Evolutionary conservation across 2,888 invertebrate genomes (phyloP), one percentile per base, ranked within the genome.

Genomic region (Euphydryas editha): DNA sequence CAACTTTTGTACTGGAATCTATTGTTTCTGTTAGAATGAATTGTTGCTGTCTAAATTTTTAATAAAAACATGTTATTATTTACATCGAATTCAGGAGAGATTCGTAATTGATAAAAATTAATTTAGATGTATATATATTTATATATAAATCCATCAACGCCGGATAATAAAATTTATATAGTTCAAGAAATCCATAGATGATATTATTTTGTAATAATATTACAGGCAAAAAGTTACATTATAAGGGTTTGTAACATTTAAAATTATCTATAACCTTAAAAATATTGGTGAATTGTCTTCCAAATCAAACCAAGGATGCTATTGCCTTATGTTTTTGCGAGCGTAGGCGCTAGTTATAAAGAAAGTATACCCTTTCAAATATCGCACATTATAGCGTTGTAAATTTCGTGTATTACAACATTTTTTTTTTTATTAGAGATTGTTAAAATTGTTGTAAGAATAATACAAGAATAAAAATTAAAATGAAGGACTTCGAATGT

Each of bases 241-340:
- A 18, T 44, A 47, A 30, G 58, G 42, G 7, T 46, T 18, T 51
- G 51, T 64, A 47, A 56, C 15, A 56, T 62, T 62, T 58, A 42
- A 54, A 59, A 65, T 54, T 59, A 37, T 21, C 54, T 60, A 67
- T 51, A 62, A 30, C 54, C 20, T 57, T 37, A 49, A 56, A 59
- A 57, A 57, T 64, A 44, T 70, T 68, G 55, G 54, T 65, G 30
- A 61, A 66, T 65, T 61, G 47, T 70, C 70, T 70, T 70, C 70
- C 70, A 68, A 70, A 58, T 30, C 47, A 54, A 59, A 64, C 42
- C 54, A 59, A 42, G 58, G 39, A 47, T 24, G 21, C 49, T 51
- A 21, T 21, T 49, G 21, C 24, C 49, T 11, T 42, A 49, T 44
- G 63, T 47, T 64, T 59, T 51, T 64, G 44, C 49, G 49, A 64